Conservation (phyloP, 1,140 invertebrate species). For the Euwallacea fornicatus region DNA sequence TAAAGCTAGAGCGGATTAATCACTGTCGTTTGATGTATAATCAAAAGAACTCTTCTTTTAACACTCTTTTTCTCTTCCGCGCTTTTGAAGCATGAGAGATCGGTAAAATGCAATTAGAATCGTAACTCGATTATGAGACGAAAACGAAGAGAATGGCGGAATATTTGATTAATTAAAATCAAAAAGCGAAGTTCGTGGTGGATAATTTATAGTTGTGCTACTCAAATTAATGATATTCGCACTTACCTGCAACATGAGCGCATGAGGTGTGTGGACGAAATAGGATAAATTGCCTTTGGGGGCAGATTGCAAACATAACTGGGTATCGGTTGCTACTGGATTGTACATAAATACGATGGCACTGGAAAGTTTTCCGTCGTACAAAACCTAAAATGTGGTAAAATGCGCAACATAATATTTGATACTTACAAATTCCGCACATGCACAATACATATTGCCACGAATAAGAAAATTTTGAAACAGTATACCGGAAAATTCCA, state of each 20-base stretch:
- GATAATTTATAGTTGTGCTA: too few relatives aligned
- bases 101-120: conserved; percentile 4
- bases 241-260: conserved; percentile 94
- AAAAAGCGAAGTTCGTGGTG: too few relatives aligned
- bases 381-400: conserved; percentile 82
- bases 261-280: conserved; percentile 99
- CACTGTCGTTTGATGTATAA: conserved; percentile 10
- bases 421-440: too few relatives aligned
- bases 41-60: neutral
- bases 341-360: conserved; percentile 99
- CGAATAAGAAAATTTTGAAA: too few relatives aligned
- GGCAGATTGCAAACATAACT: conserved; percentile 95
- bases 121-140: conserved; percentile 1
- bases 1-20: conserved; percentile 5
- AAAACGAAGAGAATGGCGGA: neutral
- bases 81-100: neutral
- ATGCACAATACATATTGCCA: too few relatives aligned
- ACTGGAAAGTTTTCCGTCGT: conserved; percentile 95
- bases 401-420: neutral
- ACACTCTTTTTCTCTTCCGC: neutral
- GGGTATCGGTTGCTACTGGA: conserved; percentile 97
- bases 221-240: neutral
- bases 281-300: conserved; percentile 96
- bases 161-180: neutral
- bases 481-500: too few relatives aligned